Evolutionary conservation across 2,113 vertebrate genomes (phyloP), one percentile per base, ranked within the genome.

Genomic region (Thermophis baileyi): DNA sequence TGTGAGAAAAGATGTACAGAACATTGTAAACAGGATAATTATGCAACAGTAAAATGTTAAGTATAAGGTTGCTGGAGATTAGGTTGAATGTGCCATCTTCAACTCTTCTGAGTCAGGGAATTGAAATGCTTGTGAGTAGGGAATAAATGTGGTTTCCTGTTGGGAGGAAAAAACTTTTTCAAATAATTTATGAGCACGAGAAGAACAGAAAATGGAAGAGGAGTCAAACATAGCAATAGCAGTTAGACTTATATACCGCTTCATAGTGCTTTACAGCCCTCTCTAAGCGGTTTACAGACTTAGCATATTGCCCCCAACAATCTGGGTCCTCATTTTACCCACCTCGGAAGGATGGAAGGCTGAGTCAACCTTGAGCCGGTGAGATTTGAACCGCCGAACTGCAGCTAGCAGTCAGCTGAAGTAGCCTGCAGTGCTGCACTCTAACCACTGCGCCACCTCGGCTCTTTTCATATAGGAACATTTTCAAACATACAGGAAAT

Each of bases 21-120:
- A 96, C 93, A 96, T 95, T 96, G 96, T 97, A 97, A 97, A 98
- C 97, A 98, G 94, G 90, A 95, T 95, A 96, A 97, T 97, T 97
- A 96, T 96, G 96, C 51, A 94, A 94, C 92, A 95, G 93, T 96
- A 94, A 8, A 1, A 92, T 94, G 97, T 96, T 93, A 95, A 97
- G 93, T 51, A 89, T 85, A 96, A 93, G 92, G 46, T 93, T 95
- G 94, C 95, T 94, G 87, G 55, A 85, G 86, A 91, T 95, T 94
- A 57, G 93, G 96, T 95, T 94, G n/a, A 96, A 96, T 93, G 69
- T 94, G 93, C 94, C 94, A 1, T 44, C 74, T 89, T 95, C 95
- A 95, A 25, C 91, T 86, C 95, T 44, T 91, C 44, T 96, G 94
- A 95, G 46, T 95, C 95, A 95, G 93, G 55, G 57, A 94, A 90